Percentiles rank a stretch among this genome's conserved stretches.
Evolutionary conservation across 1,140 invertebrate genomes (phyloP).

Genomic region (Drosophila pachea): DNA sequence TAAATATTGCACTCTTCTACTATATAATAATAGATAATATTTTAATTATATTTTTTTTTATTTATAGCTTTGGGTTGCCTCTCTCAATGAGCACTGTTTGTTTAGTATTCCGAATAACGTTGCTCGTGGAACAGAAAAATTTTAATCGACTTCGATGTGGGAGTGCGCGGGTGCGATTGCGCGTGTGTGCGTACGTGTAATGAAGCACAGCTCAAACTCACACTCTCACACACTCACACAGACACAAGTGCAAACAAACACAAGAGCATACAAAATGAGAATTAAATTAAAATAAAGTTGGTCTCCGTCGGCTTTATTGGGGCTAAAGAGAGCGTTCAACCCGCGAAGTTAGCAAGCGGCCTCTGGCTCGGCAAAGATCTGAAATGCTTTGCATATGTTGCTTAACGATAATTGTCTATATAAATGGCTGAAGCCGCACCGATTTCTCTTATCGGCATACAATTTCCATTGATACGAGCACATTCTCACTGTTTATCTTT

Average conservation of each 20-base stretch:
- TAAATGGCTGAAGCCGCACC: constrained; percentile 27
- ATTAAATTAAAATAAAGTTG: constrained; percentile 58
- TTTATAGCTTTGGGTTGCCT: constrained; percentile 17
- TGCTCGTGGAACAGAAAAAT: constrained; percentile 24
- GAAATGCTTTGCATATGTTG: constrained; percentile 11
- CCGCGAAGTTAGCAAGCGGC: constrained; percentile 11
- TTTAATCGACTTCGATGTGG: constrained; percentile 46
- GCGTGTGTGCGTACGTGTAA: constrained; percentile 21
- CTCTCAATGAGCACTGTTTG: constrained; percentile 39
- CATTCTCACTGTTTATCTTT: constrained; percentile 54
- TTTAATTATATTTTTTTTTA: constrained; percentile 3
- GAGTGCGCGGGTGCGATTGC: constrained; percentile 33
- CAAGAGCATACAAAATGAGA: constrained; percentile 34
- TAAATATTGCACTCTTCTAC: not conserved
- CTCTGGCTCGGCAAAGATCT: not conserved
- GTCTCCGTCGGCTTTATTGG: constrained; percentile 13
- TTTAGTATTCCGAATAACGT: constrained; percentile 41
- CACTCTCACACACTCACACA: constrained; percentile 8
- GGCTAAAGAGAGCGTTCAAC: constrained; percentile 45
- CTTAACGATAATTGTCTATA: constrained; percentile 31
- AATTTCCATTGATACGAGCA: constrained; percentile 54
- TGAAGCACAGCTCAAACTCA: constrained; percentile 23
- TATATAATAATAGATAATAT: too few relatives aligned
- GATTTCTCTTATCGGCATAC: constrained; percentile 49
- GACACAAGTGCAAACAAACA: not conserved